A percentile compares a stretch with the other conserved stretches of the same genome.
Conservation (phyloP, 2,888 invertebrate species). For the Thymelicus lineola region DNA sequence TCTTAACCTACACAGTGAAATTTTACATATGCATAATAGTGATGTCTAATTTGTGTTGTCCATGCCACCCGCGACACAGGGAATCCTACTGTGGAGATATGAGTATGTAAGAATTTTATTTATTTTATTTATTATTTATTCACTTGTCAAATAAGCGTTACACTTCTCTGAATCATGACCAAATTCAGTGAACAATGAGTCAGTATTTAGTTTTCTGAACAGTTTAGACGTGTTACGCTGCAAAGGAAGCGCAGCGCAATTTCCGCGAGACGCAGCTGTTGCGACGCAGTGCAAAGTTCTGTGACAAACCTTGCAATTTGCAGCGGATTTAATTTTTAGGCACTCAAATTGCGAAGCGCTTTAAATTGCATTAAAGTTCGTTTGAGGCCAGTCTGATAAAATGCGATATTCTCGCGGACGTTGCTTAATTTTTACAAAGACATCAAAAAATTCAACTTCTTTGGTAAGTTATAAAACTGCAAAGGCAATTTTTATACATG, state of each 20-base stretch:
- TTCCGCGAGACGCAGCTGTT: slow-evolving; percentile 29
- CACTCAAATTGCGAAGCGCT: slow-evolving; percentile 1
- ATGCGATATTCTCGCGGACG: background rate
- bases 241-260: slow-evolving; percentile 17
- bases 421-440: background rate
- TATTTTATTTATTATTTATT: too few relatives aligned
- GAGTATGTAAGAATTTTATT: too few relatives aligned
- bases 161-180: too few relatives aligned
- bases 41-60: too few relatives aligned
- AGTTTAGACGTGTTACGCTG: background rate
- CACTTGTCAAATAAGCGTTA: too few relatives aligned
- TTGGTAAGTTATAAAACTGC: too few relatives aligned
- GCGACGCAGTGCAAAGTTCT: slow-evolving; percentile 15
- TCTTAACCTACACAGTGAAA: too few relatives aligned
- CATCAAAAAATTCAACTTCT: too few relatives aligned
- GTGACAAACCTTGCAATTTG: slow-evolving; percentile 21
- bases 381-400: background rate
- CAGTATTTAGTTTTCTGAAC: slow-evolving; percentile 8
- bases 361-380: background rate
- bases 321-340: slow-evolving; percentile 18
- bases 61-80: too few relatives aligned
- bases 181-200: background rate
- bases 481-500: too few relatives aligned
- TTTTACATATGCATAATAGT: too few relatives aligned
- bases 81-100: too few relatives aligned